These are phyloP conservation scores for Diaperis boleti DNA, from an alignment of 2,888 invertebrate species.

Conservation along the genomic window DNA sequence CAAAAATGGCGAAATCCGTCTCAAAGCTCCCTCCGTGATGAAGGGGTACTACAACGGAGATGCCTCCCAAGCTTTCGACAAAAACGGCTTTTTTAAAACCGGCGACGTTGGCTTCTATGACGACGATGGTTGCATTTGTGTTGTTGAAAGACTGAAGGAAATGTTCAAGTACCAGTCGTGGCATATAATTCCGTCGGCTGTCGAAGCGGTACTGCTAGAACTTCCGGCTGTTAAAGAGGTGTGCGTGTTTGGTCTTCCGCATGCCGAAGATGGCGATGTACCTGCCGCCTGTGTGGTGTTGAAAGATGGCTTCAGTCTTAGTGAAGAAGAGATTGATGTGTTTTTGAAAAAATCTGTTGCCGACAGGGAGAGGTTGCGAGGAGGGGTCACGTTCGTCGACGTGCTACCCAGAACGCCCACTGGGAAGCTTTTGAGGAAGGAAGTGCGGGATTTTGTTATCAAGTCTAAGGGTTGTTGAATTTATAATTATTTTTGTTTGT, in stretches of 20 bases:
- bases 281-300: constrained; percentile 47
- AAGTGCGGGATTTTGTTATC: background rate
- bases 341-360: constrained; percentile 36
- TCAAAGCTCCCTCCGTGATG: constrained; percentile 61
- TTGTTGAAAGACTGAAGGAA: constrained; percentile 55
- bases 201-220: constrained; percentile 51
- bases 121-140: constrained; percentile 53
- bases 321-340: constrained; percentile 27
- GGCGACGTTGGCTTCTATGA: constrained; percentile 58
- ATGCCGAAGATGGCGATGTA: constrained; percentile 50
- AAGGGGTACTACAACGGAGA: constrained; percentile 64
- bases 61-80: constrained; percentile 44
- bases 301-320: constrained; percentile 17
- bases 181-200: constrained; percentile 57
- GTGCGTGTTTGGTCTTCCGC: constrained; percentile 54
- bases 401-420: constrained; percentile 38
- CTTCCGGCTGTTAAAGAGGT: constrained; percentile 55
- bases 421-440: constrained; percentile 31
- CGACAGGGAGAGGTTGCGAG: constrained; percentile 42
- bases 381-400: constrained; percentile 39
- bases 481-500: no score
- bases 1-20: constrained; percentile 67
- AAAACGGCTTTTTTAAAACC: constrained; percentile 54
- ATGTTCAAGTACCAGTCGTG: constrained; percentile 56
- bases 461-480: no score